Evolutionary conservation across 2,888 invertebrate species (phyloP), one percentile per base, ranked within the genome.

Genomic region (Diachrysia chrysitis): DNA sequence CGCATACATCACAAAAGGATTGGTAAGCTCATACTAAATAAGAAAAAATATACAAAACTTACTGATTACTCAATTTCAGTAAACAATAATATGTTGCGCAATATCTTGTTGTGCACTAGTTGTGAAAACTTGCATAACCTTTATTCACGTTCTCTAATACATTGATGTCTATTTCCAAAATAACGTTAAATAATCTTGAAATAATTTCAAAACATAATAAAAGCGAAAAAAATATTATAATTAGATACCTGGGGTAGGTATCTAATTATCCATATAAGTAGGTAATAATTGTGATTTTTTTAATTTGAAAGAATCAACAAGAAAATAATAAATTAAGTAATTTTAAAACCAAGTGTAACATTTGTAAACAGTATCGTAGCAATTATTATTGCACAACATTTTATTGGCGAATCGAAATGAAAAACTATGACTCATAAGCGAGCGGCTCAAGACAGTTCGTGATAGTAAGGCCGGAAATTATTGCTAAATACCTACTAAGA

Each of bases 391-490:
- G 58, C 56, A 62, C 63, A 67, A 62, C 53, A 54, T 63, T 29
- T 56, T 48, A 55, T n/a, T 42, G 21, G n/a, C 21, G 48, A 60
- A 21, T 48, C 51, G 57, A 55, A 57, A 57, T 35, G 17, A 0
- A 17, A 14, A 9, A 66, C 9, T 29, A 42, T 66, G 65, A 73
- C 69, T 69, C 75, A 73, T 42, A 46, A 66, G 42, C 42, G 54
- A 17, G 32, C 32, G 16, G 55, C 58, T 51, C 51, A 9, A 57
- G 54, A 68, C 59, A 68, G 51, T 58, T 60, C 51, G 29, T 54
- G 37, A 25, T 51, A 42, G 16, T 23, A 6, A 25, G 23, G 17
- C 9, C 9, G 37, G 35, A 23, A 32, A 17, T 37, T 23, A 51
- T 56, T 61, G 56, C 21, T 17, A 53, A 63, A 32, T 23, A n/a